A percentile compares a stretch with the other conserved stretches of the same genome.
These are phyloP conservation scores for Oasisia sp. DNA, from an alignment of 2,888 invertebrate species.

Conservation along the genomic window DNA sequence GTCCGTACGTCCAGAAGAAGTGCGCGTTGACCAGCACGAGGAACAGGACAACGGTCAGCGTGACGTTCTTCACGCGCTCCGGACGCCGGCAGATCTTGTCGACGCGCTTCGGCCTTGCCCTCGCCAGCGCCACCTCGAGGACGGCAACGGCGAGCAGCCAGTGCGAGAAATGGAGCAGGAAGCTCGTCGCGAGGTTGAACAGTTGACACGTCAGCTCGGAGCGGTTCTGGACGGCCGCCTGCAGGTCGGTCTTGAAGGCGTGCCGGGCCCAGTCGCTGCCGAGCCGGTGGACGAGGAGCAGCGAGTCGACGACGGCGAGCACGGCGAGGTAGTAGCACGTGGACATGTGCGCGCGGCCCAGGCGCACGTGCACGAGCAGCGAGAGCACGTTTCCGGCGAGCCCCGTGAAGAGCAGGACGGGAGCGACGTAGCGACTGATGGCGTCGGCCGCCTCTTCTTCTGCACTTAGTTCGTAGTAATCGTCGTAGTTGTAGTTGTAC, in stretches of 20 bases:
- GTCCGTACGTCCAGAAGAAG: conserved; percentile 59
- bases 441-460: conserved; percentile 33
- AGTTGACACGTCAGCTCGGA: conserved; percentile 58
- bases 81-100: conserved; percentile 36
- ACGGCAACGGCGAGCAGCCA: conserved; percentile 53
- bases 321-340: conserved; percentile 54
- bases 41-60: conserved; percentile 53
- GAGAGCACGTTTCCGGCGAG: conserved; percentile 51
- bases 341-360: conserved; percentile 45
- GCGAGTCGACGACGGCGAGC: conserved; percentile 49
- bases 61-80: conserved; percentile 54
- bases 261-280: conserved; percentile 52
- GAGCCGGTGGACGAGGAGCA: conserved; percentile 52
- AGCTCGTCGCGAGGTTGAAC: conserved; percentile 50
- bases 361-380: not conserved
- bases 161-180: conserved; percentile 50
- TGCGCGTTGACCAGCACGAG: conserved; percentile 57
- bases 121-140: conserved; percentile 50
- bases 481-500: not conserved
- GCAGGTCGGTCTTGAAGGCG: conserved; percentile 36
- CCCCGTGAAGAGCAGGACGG: conserved; percentile 52
- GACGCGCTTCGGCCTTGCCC: conserved; percentile 42
- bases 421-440: conserved; percentile 48
- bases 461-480: conserved; percentile 73
- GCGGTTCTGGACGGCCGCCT: conserved; percentile 43